Conservation (phyloP, 2,113 vertebrate species). For the Lepus timidus region DNA sequence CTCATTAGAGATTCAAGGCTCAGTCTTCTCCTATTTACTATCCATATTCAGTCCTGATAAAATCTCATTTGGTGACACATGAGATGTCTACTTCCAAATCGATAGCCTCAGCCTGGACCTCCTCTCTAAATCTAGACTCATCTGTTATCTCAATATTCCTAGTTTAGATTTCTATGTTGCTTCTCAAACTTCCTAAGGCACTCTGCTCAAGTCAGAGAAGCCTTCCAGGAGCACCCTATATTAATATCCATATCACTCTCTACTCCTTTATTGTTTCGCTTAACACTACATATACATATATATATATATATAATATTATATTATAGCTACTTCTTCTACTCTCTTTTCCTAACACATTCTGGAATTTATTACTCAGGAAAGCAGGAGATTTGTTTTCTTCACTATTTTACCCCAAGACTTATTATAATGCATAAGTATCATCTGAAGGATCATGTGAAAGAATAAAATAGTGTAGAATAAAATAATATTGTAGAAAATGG, state of each 20-base stretch:
- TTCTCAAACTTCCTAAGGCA: not conserved
- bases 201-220: not conserved
- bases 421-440: conserved; percentile 34
- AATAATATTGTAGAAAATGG: conserved; percentile 6
- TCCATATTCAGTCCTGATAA: not conserved
- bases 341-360: not conserved
- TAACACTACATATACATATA: not conserved
- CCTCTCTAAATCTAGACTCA: not conserved
- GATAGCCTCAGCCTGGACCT: not conserved
- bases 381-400: not conserved
- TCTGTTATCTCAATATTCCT: not conserved
- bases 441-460: not conserved
- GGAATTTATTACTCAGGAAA: not conserved
- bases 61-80: not conserved
- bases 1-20: not conserved
- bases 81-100: not conserved
- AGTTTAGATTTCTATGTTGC: not conserved
- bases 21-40: not conserved
- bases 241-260: not conserved
- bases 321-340: not conserved
- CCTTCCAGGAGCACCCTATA: not conserved
- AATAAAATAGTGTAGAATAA: not conserved
- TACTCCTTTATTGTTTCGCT: conserved; percentile 29
- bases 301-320: not conserved
- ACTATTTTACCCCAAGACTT: not conserved